Evolutionary conservation across 2,797 vertebrate species (phyloP).

Genomic region (Buceros bicornis): DNA sequence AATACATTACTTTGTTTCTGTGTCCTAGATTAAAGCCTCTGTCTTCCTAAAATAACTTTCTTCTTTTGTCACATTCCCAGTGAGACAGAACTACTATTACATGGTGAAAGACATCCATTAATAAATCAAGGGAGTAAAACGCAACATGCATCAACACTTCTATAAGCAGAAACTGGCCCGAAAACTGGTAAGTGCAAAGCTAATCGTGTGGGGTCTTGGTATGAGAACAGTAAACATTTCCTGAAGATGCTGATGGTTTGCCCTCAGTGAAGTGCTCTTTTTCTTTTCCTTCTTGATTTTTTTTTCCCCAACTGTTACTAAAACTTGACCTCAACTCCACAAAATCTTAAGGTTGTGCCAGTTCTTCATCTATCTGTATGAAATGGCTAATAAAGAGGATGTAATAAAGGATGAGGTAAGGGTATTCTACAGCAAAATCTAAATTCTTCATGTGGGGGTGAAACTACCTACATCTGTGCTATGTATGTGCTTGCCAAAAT

Average conservation of each 20-base stretch:
- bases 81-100: background rate
- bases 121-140: background rate
- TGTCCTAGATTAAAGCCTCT: background rate
- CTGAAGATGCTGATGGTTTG: background rate
- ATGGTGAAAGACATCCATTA: background rate
- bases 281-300: background rate
- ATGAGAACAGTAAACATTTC: background rate
- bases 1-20: background rate
- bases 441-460: background rate
- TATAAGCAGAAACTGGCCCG: background rate
- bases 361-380: background rate
- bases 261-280: background rate
- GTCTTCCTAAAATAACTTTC: background rate
- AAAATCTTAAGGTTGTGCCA: background rate
- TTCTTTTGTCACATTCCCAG: background rate
- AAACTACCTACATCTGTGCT: background rate
- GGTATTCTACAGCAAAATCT: background rate
- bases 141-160: background rate
- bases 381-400: background rate
- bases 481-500: background rate
- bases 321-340: background rate
- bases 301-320: background rate
- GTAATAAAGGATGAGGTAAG: background rate
- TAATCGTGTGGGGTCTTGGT: background rate
- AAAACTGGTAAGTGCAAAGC: background rate